Base-by-base conservation (phyloP, 1,140 invertebrate genomes). In the Heliconius melpomene region DNA sequence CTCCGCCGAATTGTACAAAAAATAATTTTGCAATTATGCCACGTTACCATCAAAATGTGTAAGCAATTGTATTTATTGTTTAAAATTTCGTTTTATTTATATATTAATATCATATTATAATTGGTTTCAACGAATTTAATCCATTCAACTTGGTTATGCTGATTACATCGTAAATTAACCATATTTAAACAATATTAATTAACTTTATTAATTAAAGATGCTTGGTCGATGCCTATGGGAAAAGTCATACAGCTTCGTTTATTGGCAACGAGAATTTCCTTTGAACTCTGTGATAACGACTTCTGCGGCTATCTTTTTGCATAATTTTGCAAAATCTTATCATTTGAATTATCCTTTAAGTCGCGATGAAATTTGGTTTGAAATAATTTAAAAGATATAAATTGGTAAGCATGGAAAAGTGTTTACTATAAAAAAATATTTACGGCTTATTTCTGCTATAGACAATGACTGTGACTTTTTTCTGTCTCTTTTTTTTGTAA, bases 241-340 rank as follows among this genome's bases (percentile, higher is more conserved):
- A 83, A 77, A 79, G 50, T 75, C 77, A 54, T 81, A 83, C 72
- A 79, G 78, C 66, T 82, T 77, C 82, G 75, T 81, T 87, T 87
- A 87, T 87, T 85, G 80, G 82, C 78, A 78, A 72, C 73, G 80
- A 81, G 83, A 81, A 81, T 81, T 84, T 83, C 81, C 84, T 88
- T 88, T 88, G 85, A 88, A 84, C 77, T 84, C 78, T 72, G 76
- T 79, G 80, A 80, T 86, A 85, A 86, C 83, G 85, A 85, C 79
- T 87, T 83, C 78, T 82, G 79, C 38, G 77, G 80, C 46, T 80
- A 83, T 83, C 80, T 85, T 80, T 79, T 84, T 85, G 83, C 83
- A 86, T 87, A 86, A 86, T 85, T 86, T 77, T 76, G 77, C 79
- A 74, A 79, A 66, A 86, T 84, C 52, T 76, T 72, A 80, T 80